A percentile compares a stretch with the other conserved stretches of the same genome.
These are phyloP conservation scores for Sparidentex hasta DNA, from an alignment of 2,797 vertebrate genomes.

Conservation along the genomic window DNA sequence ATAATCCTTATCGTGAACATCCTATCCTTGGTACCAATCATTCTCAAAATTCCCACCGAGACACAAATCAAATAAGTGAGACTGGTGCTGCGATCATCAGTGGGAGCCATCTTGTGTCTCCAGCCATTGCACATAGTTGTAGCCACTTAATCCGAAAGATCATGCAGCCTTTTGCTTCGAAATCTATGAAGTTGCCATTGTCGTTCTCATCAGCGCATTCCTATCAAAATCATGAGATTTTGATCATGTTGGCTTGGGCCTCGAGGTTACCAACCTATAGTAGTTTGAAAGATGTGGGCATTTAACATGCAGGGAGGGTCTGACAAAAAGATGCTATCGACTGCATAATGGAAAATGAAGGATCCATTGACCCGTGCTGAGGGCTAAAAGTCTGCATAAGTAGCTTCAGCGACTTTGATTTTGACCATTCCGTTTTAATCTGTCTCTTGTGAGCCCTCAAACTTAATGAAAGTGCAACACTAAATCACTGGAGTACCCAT, in stretches of 20 bases:
- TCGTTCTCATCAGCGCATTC: no score
- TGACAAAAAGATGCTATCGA: neutral
- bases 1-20: neutral
- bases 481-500: slow-evolving; percentile 46
- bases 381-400: neutral
- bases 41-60: neutral
- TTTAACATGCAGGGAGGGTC: neutral
- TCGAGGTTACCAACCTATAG: neutral
- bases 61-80: neutral
- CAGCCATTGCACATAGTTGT: neutral
- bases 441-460: slow-evolving; percentile 53
- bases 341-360: neutral
- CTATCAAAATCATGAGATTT: neutral
- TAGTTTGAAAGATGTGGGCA: neutral
- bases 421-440: slow-evolving; percentile 45
- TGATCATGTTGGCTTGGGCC: neutral
- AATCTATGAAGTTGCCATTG: no score
- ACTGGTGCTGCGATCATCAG: neutral
- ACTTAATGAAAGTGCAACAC: slow-evolving; percentile 34
- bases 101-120: neutral
- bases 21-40: neutral
- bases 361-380: neutral
- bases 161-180: neutral
- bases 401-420: slow-evolving; percentile 32
- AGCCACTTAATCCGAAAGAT: neutral